These are phyloP conservation scores for Lycodopsis pacificus DNA, from an alignment of 2,797 vertebrate species.

Conservation along the genomic window DNA sequence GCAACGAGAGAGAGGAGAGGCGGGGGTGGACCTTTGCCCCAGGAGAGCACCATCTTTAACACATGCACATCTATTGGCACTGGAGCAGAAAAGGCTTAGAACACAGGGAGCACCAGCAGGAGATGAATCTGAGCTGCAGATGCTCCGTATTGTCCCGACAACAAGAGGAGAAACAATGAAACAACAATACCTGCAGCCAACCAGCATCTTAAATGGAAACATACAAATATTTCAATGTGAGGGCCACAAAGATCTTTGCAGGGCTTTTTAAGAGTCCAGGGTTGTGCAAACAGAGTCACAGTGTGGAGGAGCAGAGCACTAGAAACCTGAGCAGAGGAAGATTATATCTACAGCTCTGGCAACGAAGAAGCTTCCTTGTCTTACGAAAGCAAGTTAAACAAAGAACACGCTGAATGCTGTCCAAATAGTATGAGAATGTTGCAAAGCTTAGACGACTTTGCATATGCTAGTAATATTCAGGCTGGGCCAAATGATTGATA, in stretches of 20 bases:
- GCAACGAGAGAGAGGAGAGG: constrained; percentile 39
- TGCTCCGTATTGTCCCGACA: constrained; percentile 39
- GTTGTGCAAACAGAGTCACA: not conserved
- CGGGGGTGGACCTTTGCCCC: constrained; percentile 63
- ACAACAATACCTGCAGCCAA: constrained; percentile 15
- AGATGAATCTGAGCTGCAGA: constrained; percentile 40
- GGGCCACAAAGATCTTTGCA: constrained; percentile 1
- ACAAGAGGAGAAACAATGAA: constrained; percentile 19
- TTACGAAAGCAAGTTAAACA: constrained; percentile 17
- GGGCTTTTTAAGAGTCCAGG: constrained; percentile 7
- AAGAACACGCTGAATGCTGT: not conserved
- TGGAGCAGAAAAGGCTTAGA: constrained; percentile 81
- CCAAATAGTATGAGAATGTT: not conserved
- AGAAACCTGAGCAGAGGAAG: constrained; percentile 15
- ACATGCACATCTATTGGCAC: constrained; percentile 85
- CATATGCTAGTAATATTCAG: not conserved
- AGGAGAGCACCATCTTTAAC: constrained; percentile 77
- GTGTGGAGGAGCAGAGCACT: not conserved
- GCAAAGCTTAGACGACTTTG: not conserved
- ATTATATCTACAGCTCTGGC: constrained; percentile 21
- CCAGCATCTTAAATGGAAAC: constrained; percentile 4
- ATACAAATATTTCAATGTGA: constrained; percentile 7
- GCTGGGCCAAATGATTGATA: not conserved
- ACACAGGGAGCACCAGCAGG: constrained; percentile 49
- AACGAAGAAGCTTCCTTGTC: constrained; percentile 14